A percentile compares a stretch with the other conserved stretches of the same genome.
phyloP scores from a whole-genome alignment of 2,113 vertebrate genomes.

The Chloropsis hardwickii region DNA sequence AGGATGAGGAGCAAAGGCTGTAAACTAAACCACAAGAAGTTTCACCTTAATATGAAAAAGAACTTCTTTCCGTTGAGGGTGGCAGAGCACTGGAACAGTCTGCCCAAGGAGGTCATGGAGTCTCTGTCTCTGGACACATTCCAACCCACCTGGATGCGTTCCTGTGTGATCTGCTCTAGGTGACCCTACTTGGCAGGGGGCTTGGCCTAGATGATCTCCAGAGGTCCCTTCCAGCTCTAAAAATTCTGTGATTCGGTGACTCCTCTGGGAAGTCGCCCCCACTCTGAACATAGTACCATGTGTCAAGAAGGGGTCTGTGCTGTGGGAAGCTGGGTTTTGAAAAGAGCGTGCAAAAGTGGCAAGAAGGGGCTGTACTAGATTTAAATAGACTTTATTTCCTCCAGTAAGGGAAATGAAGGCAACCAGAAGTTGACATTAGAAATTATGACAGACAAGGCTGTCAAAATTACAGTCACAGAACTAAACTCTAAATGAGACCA shows the following conservation, averaged over 20 bases:
- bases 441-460: neutral
- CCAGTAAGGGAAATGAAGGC: rapidly evolving
- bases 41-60: neutral
- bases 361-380: neutral
- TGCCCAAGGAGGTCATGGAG: neutral
- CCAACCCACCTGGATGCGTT: rapidly evolving
- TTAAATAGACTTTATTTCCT: neutral
- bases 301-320: too few relatives aligned
- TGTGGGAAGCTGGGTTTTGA: neutral
- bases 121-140: neutral
- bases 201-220: neutral
- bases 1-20: neutral
- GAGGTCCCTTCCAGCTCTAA: neutral
- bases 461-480: neutral
- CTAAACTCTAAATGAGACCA: neutral
- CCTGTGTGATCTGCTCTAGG: neutral
- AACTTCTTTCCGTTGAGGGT: neutral
- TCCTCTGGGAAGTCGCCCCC: neutral
- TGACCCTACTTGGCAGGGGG: neutral
- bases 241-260: neutral
- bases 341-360: rapidly evolving
- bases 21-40: neutral
- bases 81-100: neutral
- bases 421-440: neutral
- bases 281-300: rapidly evolving